Evolutionary conservation across 2,888 invertebrate genomes (phyloP), one percentile per base, ranked within the genome.

Genomic region (Latheticus oryzae): DNA sequence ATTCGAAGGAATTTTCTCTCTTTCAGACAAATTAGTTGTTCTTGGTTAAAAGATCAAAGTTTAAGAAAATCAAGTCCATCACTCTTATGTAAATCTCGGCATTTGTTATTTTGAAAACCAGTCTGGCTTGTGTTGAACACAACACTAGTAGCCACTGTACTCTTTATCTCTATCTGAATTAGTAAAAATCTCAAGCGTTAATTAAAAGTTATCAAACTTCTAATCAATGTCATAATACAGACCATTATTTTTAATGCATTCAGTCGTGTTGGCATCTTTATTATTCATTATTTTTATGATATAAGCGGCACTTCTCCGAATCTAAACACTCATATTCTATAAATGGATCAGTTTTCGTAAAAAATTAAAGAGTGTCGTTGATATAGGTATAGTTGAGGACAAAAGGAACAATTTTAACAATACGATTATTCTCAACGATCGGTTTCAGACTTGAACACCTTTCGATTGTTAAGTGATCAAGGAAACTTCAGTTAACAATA

Each of bases 121-220:
- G 57, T 47, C 57, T 47, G 60, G 56, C 40, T 51, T 37, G 53
- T 37, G 55, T 56, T 60, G 53, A 60, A 66, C 59, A 62, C 62
- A 72, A 73, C 70, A 71, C 71, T 70, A 67, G 73, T 69, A 72
- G 72, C 73, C 60, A 65, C 66, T 67, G 65, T 64, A 53, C 51
- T 42, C 43, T 65, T 72, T 70, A 72, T 73, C 72, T 68, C 43
- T 66, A 72, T 72, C 67, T 58, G 66, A 70, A 70, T 71, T 71
- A 70, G 70, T 72, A 70, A 71, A 72, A 72, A 66, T 66, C 66
- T 65, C 63, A 58, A 67, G 66, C 70, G 68, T 71, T 72, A 72
- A 73, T 73, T 73, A 73, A 70, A 66, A 62, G 57, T 69, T 70
- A 67, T 70, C 72, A 65, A 64, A 64, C 61, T 61, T 62, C 65